phyloP scores from a whole-genome alignment of 2,888 invertebrate species.

The Hirtodrosophila alboralis region DNA sequence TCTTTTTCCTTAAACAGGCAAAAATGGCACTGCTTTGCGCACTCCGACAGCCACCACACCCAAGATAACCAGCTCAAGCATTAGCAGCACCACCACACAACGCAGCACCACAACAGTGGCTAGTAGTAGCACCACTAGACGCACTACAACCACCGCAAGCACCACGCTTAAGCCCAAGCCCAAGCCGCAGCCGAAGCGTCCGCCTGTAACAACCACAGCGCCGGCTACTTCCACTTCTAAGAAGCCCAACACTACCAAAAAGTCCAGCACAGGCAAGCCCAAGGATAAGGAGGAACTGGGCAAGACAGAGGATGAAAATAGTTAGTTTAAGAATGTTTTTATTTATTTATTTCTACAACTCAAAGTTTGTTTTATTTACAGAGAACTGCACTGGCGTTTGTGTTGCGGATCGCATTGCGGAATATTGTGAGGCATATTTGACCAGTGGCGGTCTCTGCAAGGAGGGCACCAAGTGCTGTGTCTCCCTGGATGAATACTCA shows the following conservation, averaged over 20 bases:
- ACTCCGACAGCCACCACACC: constrained; percentile 46
- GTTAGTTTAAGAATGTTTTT: constrained; percentile 29
- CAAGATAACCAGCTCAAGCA: constrained; percentile 45
- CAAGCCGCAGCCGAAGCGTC: constrained; percentile 70
- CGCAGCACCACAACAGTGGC: constrained; percentile 66
- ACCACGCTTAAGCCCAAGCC: constrained; percentile 71
- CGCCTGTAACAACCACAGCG: constrained; percentile 68
- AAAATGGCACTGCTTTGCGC: constrained; percentile 79
- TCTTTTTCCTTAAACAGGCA: too few species aligned
- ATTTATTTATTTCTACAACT: not conserved
- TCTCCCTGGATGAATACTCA: constrained; percentile 89
- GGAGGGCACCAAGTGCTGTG: constrained; percentile 91
- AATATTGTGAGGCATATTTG: constrained; percentile 94
- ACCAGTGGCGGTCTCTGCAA: constrained; percentile 90
- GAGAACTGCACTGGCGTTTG: constrained; percentile 91
- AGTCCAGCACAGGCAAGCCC: constrained; percentile 60
- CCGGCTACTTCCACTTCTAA: constrained; percentile 63
- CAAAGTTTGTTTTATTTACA: constrained; percentile 5
- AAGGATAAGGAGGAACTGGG: constrained; percentile 57
- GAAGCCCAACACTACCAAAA: constrained; percentile 74
- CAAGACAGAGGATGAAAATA: constrained; percentile 74
- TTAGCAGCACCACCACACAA: constrained; percentile 50
- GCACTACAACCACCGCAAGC: constrained; percentile 70
- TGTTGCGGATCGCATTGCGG: constrained; percentile 91
- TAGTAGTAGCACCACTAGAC: constrained; percentile 75